phyloP scores from a whole-genome alignment of 2,113 vertebrate species.

The Bubalus kerabau region DNA sequence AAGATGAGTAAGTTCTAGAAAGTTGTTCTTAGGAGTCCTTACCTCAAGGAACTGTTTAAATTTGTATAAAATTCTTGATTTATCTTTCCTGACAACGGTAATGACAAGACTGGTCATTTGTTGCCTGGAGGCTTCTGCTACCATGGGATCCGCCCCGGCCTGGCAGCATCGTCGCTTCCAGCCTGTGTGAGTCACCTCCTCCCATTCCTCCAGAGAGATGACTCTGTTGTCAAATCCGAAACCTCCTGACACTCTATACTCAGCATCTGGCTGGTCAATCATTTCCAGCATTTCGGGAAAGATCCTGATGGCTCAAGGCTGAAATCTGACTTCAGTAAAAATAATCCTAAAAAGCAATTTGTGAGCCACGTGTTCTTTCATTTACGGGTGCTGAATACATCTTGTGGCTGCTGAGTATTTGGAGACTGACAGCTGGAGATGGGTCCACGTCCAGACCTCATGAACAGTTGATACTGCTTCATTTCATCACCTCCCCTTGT shows the following conservation, averaged over 20 bases:
- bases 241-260: neutral
- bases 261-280: slow-evolving; percentile 50
- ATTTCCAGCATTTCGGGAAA: neutral
- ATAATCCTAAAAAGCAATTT: neutral
- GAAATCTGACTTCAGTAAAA: slow-evolving; percentile 64
- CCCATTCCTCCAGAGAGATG: slow-evolving; percentile 24
- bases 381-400: slow-evolving; percentile 36
- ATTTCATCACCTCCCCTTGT: neutral
- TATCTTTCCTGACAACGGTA: too few species aligned
- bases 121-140: neutral
- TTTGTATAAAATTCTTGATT: neutral
- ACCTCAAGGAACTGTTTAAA: neutral
- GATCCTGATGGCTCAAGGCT: slow-evolving; percentile 35
- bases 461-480: slow-evolving; percentile 10
- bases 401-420: slow-evolving; percentile 35
- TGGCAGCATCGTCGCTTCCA: neutral
- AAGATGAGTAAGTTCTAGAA: neutral
- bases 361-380: slow-evolving; percentile 28
- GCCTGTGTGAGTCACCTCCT: neutral
- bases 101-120: rapidly evolving
- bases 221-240: neutral
- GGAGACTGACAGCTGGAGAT: slow-evolving; percentile 10
- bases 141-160: rapidly evolving
- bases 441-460: neutral
- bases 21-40: neutral